A percentile compares a stretch with the other conserved stretches of the same genome.
Evolutionary conservation across 1,140 invertebrate genomes (phyloP).

Genomic region (silkworm (Bombyx mori)): ASM3026992v2 NC_085108.1:5759501-5760000

Average conservation of each 20-base stretch:
- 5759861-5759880: constrained; percentile 67
- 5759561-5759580: constrained; percentile 65
- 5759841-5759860: constrained; percentile 67
- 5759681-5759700: constrained; percentile 68
- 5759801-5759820: constrained; percentile 62
- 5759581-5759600: constrained; percentile 41
- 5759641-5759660: constrained; percentile 55
- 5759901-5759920: constrained; percentile 66
- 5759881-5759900: constrained; percentile 65
- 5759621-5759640: constrained; percentile 55
- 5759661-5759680: constrained; percentile 50
- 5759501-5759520: constrained; percentile 49
- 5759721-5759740: constrained; percentile 54
- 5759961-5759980: constrained; percentile 44
- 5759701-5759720: constrained; percentile 59
- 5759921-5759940: constrained; percentile 69
- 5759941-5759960: constrained; percentile 44
- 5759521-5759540: constrained; percentile 62
- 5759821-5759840: constrained; percentile 66
- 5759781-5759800: constrained; percentile 33
- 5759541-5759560: constrained; percentile 59
- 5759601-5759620: constrained; percentile 52
- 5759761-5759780: constrained; percentile 62
- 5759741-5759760: constrained; percentile 61
- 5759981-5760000: constrained; percentile 46